Conservation (phyloP, 2,888 invertebrate genomes). For the Dicroscelio sp. region DNA sequence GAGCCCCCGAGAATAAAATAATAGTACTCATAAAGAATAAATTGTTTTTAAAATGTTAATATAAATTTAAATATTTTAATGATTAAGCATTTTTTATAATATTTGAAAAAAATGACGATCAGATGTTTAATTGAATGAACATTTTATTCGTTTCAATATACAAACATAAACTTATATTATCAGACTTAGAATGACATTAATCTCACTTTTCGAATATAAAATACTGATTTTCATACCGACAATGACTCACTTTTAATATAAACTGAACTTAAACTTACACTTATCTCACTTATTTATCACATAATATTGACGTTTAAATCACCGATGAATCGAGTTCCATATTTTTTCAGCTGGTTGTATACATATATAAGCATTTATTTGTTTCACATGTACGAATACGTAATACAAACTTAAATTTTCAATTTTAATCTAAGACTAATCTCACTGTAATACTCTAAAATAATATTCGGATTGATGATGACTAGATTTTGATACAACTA, state of each 20-base stretch:
- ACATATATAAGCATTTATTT: not conserved
- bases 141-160: not conserved
- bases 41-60: too few relatives aligned
- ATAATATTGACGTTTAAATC: not conserved
- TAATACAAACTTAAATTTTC: not conserved
- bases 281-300: not conserved
- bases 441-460: too few relatives aligned
- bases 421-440: not conserved
- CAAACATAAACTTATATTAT: not conserved
- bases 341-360: not conserved
- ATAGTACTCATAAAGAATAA: too few relatives aligned
- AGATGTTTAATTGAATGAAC: not conserved
- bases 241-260: not conserved
- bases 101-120: not conserved
- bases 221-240: not conserved
- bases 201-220: not conserved
- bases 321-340: not conserved
- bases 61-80: too few relatives aligned
- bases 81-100: not conserved
- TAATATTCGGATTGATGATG: too few relatives aligned
- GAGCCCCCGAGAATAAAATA: too few relatives aligned
- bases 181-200: not conserved
- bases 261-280: not conserved
- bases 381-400: not conserved
- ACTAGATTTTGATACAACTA: too few relatives aligned